These are phyloP conservation scores for Perdita meconis DNA, from an alignment of 2,888 invertebrate genomes.

Conservation along the genomic window DNA sequence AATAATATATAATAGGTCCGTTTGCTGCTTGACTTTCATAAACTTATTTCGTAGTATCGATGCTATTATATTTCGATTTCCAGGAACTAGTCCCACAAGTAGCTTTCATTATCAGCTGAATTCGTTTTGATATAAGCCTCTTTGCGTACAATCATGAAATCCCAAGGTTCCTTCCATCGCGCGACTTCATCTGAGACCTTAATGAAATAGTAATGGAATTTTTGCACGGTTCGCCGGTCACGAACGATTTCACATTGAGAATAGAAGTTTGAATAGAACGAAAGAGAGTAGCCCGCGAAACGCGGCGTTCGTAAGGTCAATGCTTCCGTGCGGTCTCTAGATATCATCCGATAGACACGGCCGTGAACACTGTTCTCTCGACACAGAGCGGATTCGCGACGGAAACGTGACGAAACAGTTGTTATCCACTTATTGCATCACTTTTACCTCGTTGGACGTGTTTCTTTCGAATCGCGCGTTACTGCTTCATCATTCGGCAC, in stretches of 20 bases:
- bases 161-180: too few relatives aligned
- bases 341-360: conserved; percentile 60
- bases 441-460: conserved; percentile 61
- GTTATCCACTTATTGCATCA: conserved; percentile 65
- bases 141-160: too few relatives aligned
- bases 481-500: conserved; percentile 40
- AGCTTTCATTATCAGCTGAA: too few relatives aligned
- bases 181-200: too few relatives aligned
- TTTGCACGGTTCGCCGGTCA: neutral
- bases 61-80: too few relatives aligned
- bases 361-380: conserved; percentile 55
- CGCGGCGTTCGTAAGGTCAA: conserved; percentile 48
- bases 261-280: conserved; percentile 15
- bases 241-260: neutral
- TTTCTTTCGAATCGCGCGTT: conserved; percentile 42
- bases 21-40: too few relatives aligned
- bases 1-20: too few relatives aligned
- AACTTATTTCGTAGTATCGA: too few relatives aligned
- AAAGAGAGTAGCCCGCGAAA: conserved; percentile 17
- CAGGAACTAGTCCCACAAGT: too few relatives aligned
- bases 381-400: conserved; percentile 45
- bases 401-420: conserved; percentile 66
- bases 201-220: neutral
- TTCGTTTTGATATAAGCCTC: too few relatives aligned
- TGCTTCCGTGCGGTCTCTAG: conserved; percentile 40